Evolutionary conservation across 2,888 invertebrate genomes (phyloP), one percentile per base, ranked within the genome.

Genomic region (Coenonympha arcania): DNA sequence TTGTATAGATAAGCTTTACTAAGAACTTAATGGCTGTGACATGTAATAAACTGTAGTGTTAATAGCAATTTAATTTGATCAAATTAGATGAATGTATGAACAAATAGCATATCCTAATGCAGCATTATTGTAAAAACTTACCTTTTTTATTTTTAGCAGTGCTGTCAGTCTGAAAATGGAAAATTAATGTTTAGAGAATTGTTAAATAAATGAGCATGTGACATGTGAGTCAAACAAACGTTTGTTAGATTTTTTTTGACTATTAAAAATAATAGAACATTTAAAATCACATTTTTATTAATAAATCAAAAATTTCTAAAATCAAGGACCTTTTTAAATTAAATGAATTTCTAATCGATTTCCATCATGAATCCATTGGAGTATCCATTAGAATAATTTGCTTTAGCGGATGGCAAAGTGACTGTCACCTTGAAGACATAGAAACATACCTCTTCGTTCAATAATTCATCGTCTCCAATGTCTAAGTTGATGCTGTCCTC

Each of bases 401-500:
- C 50, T 53, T 62, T 66, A 58, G 66, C 56, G 36, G 67, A 57
- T 34, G 79, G 75, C 55, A 85, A 66, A 58, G 71, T 71, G 59
- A 83, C 74, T 48, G 79, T 76, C 56, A 85, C 76, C 58, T 69
- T 77, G 79, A 84, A 84, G 76, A 85, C 70, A 85, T 84, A 84
- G 64, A 78, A 84, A 79, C 76, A 68, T 88, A 93, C 93, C 90
- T 93, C 93, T 76, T 92, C 93, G 73, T 91, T 92, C 52, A 93
- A 88, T 53, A 93, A 86, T 81, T 93, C 93, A 74, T 93, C 94
- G 77, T 93, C 94, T 31, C 92, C 93, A 72, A 94, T 90, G 52
- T 92, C 93, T 61, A 94, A 83, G 72, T 93, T 93, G 51, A 94
- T 91, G 28, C 93, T 93, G 77, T 93, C 93, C 65, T 93, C 93